These are phyloP conservation scores for Crematogaster levior DNA, from an alignment of 2,888 invertebrate genomes.

Conservation along the genomic window DNA sequence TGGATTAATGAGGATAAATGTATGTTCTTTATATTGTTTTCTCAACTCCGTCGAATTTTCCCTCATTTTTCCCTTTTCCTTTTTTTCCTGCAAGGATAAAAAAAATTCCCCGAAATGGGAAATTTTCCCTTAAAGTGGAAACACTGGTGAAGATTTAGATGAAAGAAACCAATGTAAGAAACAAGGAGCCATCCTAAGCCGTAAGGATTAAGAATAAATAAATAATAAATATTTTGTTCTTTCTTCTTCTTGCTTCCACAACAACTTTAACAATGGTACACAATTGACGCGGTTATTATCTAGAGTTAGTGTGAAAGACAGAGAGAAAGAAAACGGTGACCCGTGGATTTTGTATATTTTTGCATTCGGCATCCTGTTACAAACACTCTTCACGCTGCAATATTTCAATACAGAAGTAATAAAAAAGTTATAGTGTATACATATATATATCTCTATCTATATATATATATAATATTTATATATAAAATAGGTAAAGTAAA, in stretches of 20 bases:
- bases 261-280: constrained; percentile 59
- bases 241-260: constrained; percentile 30
- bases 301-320: constrained; percentile 60
- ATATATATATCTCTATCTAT: constrained; percentile 66
- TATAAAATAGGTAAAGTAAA: constrained; percentile 46
- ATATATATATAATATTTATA: constrained; percentile 43
- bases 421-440: constrained; percentile 73
- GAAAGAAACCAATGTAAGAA: too few relatives aligned
- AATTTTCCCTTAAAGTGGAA: too few relatives aligned
- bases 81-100: too few relatives aligned
- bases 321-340: constrained; percentile 52
- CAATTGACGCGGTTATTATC: constrained; percentile 38
- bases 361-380: constrained; percentile 78
- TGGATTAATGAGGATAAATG: too few relatives aligned
- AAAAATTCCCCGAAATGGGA: too few relatives aligned
- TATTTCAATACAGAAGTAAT: constrained; percentile 74
- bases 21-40: too few relatives aligned
- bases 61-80: too few relatives aligned
- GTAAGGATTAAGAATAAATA: too few relatives aligned
- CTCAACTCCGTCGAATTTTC: too few relatives aligned
- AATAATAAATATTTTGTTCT: too few relatives aligned
- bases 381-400: constrained; percentile 77
- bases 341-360: constrained; percentile 70
- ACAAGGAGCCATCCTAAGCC: too few relatives aligned
- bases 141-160: too few relatives aligned